Evolutionary conservation across 2,888 invertebrate species (phyloP).

Genomic region (Augochlorella aurata): DNA sequence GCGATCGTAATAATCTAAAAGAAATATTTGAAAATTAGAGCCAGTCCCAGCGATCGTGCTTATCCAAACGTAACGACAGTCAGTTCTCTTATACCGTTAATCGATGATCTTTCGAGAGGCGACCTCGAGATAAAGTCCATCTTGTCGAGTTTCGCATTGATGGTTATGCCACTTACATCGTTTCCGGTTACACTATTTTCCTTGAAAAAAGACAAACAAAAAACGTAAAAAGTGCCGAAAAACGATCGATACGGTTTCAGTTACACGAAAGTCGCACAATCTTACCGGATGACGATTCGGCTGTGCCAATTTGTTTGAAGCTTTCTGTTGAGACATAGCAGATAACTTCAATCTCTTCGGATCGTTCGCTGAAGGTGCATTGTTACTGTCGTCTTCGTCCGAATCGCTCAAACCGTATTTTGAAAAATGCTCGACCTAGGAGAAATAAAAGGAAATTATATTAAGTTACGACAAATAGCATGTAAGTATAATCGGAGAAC

Average conservation of each 20-base stretch:
- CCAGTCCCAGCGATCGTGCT: background rate
- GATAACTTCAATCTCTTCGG: conserved; percentile 60
- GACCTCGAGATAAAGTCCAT: background rate
- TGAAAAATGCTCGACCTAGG: conserved; percentile 93
- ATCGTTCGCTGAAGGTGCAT: conserved; percentile 77
- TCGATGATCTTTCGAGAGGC: background rate
- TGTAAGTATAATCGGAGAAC: conserved; percentile 17
- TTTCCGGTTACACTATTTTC: background rate
- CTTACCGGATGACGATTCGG: conserved; percentile 38
- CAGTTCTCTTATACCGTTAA: conserved; percentile 10
- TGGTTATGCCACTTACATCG: background rate
- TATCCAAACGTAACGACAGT: background rate
- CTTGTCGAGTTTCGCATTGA: conserved; percentile 20
- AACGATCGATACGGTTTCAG: background rate
- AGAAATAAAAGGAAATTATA: background rate
- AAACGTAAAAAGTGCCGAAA: background rate
- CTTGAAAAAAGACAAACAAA: background rate
- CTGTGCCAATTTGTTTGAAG: conserved; percentile 35
- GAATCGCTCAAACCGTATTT: conserved; percentile 95
- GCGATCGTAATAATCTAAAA: conserved; percentile 64
- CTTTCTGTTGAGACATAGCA: conserved; percentile 23
- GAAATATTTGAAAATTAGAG: background rate
- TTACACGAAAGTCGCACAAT: background rate
- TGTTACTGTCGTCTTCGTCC: conserved; percentile 89
- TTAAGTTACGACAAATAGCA: background rate